phyloP scores from a whole-genome alignment of 1,140 invertebrate genomes.

The Trachymyrmex septentrionalis region DNA sequence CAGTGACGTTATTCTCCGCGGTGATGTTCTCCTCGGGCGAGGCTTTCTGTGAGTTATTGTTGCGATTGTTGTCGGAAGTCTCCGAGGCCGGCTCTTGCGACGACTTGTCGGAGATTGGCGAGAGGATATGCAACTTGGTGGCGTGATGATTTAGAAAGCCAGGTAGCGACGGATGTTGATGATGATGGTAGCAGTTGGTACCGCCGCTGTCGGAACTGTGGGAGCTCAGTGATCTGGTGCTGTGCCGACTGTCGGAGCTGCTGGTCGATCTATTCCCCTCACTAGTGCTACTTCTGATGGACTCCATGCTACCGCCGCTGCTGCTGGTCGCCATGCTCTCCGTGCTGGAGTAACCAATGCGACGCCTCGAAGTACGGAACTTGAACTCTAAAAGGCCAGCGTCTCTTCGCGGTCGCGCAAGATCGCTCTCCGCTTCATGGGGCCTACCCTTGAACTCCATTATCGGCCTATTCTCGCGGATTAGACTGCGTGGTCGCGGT shows the following conservation, averaged over 20 bases:
- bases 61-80: slow-evolving; percentile 92
- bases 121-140: slow-evolving; percentile 93
- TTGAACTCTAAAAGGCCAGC: slow-evolving; percentile 82
- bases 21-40: slow-evolving; percentile 88
- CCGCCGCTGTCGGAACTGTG: slow-evolving; percentile 93
- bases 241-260: slow-evolving; percentile 92
- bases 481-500: slow-evolving; percentile 84
- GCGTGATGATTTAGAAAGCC: slow-evolving; percentile 90
- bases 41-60: slow-evolving; percentile 91
- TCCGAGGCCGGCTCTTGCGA: slow-evolving; percentile 94
- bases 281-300: slow-evolving; percentile 92
- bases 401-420: slow-evolving; percentile 78
- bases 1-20: slow-evolving; percentile 85
- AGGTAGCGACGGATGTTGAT: slow-evolving; percentile 87
- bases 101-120: slow-evolving; percentile 96
- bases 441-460: slow-evolving; percentile 91
- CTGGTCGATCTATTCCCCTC: slow-evolving; percentile 93
- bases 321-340: slow-evolving; percentile 95
- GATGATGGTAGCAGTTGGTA: slow-evolving; percentile 87
- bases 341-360: slow-evolving; percentile 92
- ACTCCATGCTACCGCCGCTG: slow-evolving; percentile 94
- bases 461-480: slow-evolving; percentile 88
- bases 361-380: slow-evolving; percentile 84
- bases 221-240: slow-evolving; percentile 91
- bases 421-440: slow-evolving; percentile 79